Percentiles rank a stretch among this genome's conserved stretches.
These are phyloP conservation scores for Smutsia gigantea DNA, from an alignment of 2,797 vertebrate genomes.

Conservation along the genomic window DNA sequence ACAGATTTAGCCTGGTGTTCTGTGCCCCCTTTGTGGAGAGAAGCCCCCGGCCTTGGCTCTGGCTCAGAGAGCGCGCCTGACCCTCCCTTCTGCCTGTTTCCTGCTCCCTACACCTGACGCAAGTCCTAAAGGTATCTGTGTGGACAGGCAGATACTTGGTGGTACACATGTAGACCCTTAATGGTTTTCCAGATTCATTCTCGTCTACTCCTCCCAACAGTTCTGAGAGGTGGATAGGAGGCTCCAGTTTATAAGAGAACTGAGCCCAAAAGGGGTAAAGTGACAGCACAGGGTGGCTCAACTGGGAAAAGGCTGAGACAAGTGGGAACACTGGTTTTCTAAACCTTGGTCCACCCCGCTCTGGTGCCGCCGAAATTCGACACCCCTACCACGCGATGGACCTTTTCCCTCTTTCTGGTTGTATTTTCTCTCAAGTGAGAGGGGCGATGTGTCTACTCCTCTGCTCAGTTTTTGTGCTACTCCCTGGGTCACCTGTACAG, in stretches of 20 bases:
- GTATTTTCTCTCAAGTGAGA: neutral
- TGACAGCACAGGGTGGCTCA: neutral
- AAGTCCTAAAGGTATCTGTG: neutral
- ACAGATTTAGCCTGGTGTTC: constrained; percentile 51
- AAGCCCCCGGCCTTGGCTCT: neutral
- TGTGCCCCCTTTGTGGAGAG: constrained; percentile 6
- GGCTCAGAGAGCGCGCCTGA: neutral
- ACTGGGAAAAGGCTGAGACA: neutral
- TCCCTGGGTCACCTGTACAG: neutral
- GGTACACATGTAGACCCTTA: neutral
- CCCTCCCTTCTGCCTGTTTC: neutral
- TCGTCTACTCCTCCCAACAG: neutral
- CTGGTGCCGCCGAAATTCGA: neutral
- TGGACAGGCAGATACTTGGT: neutral
- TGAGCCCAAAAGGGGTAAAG: neutral
- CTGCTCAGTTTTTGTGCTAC: neutral
- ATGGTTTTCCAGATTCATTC: neutral
- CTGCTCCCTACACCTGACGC: neutral
- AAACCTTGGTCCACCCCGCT: neutral
- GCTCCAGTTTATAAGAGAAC: neutral
- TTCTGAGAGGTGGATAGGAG: neutral
- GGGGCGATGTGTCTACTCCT: neutral
- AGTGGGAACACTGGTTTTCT: neutral
- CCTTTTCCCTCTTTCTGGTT: neutral
- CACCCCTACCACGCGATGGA: accelerated